phyloP scores from a whole-genome alignment of 1,140 invertebrate species.

The Callitettix versicolor region DNA sequence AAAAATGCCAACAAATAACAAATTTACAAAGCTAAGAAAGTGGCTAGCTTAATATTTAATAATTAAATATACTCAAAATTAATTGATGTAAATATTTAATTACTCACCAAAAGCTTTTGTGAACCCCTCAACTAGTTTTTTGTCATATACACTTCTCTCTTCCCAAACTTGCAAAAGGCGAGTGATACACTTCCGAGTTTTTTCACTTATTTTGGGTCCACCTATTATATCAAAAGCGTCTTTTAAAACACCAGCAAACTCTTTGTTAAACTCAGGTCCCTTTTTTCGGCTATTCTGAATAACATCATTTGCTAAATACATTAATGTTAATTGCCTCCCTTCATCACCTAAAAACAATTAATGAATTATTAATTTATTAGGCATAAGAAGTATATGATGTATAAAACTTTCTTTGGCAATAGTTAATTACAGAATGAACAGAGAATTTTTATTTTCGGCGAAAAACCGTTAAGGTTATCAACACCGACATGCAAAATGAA shows the following conservation, averaged over 20 bases:
- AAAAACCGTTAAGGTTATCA: too few species aligned
- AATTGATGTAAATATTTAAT: not conserved
- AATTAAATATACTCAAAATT: not conserved
- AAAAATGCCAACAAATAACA: too few species aligned
- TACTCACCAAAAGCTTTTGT: constrained; percentile 44
- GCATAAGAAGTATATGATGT: too few species aligned
- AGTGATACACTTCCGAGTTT: constrained; percentile 63
- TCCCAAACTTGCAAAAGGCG: constrained; percentile 85
- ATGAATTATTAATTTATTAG: not conserved
- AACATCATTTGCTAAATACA: constrained; percentile 98
- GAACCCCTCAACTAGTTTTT: constrained; percentile 61
- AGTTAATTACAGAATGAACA: not conserved
- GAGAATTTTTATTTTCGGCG: too few species aligned
- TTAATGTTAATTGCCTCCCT: constrained; percentile 78
- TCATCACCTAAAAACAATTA: constrained; percentile 63
- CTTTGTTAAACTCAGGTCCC: constrained; percentile 88
- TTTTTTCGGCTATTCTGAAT: constrained; percentile 98
- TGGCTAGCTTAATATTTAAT: not conserved
- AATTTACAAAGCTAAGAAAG: too few species aligned
- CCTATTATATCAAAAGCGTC: constrained; percentile 76
- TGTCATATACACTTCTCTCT: constrained; percentile 81
- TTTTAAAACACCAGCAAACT: constrained; percentile 63
- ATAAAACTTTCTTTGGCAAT: too few species aligned
- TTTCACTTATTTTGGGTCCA: constrained; percentile 52
- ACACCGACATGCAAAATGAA: too few species aligned